phyloP scores from a whole-genome alignment of 2,797 vertebrate species.

The Menidia menidia region DNA sequence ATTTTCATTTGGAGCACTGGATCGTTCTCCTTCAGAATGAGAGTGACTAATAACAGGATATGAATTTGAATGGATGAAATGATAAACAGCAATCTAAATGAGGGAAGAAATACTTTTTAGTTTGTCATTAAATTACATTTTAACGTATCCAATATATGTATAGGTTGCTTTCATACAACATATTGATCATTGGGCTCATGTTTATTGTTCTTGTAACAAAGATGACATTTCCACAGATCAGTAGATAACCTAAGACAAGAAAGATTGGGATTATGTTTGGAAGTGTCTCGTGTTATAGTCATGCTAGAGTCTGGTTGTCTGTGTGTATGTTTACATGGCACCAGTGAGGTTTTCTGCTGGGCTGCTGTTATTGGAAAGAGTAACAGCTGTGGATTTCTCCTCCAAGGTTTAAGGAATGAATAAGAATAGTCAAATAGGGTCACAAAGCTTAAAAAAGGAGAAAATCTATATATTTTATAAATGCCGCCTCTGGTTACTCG shows the following conservation, averaged over 20 bases:
- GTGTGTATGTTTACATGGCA: neutral
- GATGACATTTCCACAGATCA: neutral
- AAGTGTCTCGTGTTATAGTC: neutral
- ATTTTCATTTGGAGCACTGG: no score
- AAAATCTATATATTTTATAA: neutral
- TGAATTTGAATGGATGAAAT: no score
- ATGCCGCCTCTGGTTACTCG: slow-evolving; percentile 9
- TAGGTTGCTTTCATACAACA: no score
- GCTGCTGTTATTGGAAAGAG: neutral
- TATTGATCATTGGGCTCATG: neutral
- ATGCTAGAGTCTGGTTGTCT: neutral
- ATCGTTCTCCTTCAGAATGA: no score
- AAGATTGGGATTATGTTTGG: neutral
- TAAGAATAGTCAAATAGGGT: neutral
- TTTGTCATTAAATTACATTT: no score
- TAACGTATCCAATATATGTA: no score
- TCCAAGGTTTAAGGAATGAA: neutral
- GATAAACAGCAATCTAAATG: no score
- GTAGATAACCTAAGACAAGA: neutral
- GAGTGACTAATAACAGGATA: no score
- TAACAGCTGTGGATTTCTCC: neutral
- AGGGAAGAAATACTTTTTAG: no score
- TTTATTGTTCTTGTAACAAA: slow-evolving; percentile 1
- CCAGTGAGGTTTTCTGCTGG: neutral
- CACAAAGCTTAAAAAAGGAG: neutral